These are phyloP conservation scores for Serilophus lunatus DNA, from an alignment of 2,113 vertebrate species.

Conservation along the genomic window DNA sequence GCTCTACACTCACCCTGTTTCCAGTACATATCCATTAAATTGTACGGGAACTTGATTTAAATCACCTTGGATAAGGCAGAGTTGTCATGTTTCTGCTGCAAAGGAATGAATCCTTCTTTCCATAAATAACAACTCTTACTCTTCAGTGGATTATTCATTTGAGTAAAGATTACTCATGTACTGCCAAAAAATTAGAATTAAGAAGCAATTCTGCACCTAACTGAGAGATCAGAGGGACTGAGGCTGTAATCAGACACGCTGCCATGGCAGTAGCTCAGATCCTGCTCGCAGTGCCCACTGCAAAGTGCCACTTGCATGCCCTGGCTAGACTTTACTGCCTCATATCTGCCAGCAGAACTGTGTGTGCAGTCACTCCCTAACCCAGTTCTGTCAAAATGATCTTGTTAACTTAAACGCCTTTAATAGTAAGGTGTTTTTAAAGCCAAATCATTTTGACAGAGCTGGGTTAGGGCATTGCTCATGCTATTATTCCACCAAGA, in stretches of 20 bases:
- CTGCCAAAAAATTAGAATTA: not conserved
- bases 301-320: not conserved
- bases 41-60: not conserved
- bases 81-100: not conserved
- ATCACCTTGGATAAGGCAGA: not conserved
- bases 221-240: not conserved
- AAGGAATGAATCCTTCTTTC: not conserved
- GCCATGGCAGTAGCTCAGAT: not conserved
- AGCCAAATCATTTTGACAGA: constrained; percentile 60
- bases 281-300: not conserved
- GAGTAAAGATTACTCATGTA: not conserved
- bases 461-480: constrained; percentile 31
- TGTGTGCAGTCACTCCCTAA: constrained; percentile 13
- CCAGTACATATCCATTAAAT: not conserved
- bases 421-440: constrained; percentile 59
- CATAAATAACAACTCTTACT: not conserved
- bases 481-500: constrained; percentile 21
- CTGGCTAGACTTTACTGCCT: not conserved
- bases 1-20: not conserved
- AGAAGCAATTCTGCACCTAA: not conserved
- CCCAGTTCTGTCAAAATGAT: constrained; percentile 62
- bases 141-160: not conserved
- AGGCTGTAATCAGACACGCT: not conserved
- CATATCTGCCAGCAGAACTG: not conserved
- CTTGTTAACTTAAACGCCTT: constrained; percentile 61